Base-by-base conservation (phyloP, 2,797 vertebrate species). In the Columba guinea region DNA sequence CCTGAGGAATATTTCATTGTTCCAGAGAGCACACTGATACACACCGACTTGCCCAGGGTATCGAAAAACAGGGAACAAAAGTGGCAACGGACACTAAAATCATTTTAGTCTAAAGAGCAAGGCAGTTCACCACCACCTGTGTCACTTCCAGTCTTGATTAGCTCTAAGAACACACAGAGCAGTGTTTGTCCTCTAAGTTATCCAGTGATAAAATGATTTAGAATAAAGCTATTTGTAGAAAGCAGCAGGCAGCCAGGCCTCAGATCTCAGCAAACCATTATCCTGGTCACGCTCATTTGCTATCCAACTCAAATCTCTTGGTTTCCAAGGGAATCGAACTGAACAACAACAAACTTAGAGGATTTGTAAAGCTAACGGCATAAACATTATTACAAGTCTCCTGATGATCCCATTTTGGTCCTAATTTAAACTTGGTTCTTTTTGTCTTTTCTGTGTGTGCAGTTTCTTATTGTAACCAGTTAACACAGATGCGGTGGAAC, bases 181-280 rank as follows among this genome's bases (percentile, higher is more conserved):
- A 5, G 28, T 22, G 78, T 97, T 96, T 97, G 93, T 96, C 74
- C 69, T 52, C 27, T 11, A 22, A 60, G 73, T 83, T 86, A 13
- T 18, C 84, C 93, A 67, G 76, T 80, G 77, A 52, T 89, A 23
- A 95, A 90, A 64, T 78, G 28, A 97, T 98, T 98, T 97, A 93
- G 96, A 97, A 82, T 83, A 74, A 80, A 96, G 95, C 95, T 85
- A 35, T 95, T 96, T 96, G 97, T 97, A 93, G 77, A 93, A 96
- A 97, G 95, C 95, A 93, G 97, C 95, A 93, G 97, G 97, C 95
- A 96, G 97, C 96, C 95, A 67, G 97, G 89, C 97, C 94, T 91
- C 91, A 94, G 90, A 97, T 98, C 98, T 97, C 93, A 94, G 69
- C 97, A 97, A 97, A 84, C 97, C 98, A 97, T 98, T 96, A 96